phyloP scores from a whole-genome alignment of 2,797 vertebrate species.

The Rachycentron canadum region DNA sequence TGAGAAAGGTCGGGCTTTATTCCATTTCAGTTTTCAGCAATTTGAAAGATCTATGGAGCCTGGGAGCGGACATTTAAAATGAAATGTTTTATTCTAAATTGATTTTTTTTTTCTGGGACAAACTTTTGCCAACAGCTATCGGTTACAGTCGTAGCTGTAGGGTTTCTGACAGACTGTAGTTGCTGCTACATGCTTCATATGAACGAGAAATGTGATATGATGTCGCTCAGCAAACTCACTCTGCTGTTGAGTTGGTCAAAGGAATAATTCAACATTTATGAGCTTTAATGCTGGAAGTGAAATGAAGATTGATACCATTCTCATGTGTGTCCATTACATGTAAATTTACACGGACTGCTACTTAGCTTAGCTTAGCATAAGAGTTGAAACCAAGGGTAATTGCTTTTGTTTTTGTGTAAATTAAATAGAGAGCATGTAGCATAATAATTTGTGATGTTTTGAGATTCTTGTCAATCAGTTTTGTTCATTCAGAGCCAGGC shows the following conservation, averaged over 20 bases:
- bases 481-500: too few relatives aligned
- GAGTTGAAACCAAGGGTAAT: too few relatives aligned
- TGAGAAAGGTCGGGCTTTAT: not conserved
- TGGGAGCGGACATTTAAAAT: not conserved
- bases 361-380: too few relatives aligned
- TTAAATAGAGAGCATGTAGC: too few relatives aligned
- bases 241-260: not conserved
- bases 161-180: not conserved
- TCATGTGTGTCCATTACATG: not conserved
- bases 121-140: not conserved
- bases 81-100: not conserved
- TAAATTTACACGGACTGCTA: not conserved
- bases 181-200: too few relatives aligned
- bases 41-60: not conserved
- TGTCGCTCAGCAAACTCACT: too few relatives aligned
- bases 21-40: constrained; percentile 27
- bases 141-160: not conserved
- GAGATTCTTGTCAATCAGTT: too few relatives aligned
- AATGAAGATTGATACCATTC: not conserved
- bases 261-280: not conserved
- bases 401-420: too few relatives aligned
- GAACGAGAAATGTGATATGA: too few relatives aligned
- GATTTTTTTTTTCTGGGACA: not conserved
- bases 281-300: not conserved
- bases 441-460: too few relatives aligned